Evolutionary conservation across 2,797 vertebrate genomes (phyloP), one percentile per base, ranked within the genome.

Genomic region (Gymnopithys bicolor): DNA sequence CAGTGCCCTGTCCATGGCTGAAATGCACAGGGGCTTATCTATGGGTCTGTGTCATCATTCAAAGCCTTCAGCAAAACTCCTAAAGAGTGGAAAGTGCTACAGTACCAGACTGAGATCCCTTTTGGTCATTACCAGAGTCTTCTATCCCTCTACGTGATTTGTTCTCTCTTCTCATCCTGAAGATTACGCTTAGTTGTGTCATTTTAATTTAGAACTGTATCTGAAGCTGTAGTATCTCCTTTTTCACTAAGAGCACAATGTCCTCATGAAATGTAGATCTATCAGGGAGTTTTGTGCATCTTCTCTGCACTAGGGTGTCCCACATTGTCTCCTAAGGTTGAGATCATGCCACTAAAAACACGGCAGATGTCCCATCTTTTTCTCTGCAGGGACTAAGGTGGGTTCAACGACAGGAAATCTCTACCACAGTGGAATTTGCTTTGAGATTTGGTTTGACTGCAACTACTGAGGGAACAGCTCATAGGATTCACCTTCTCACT

Each of bases 361-460:
- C 0, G 0, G 24, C 1, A 1, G 3, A 19, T 52, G 48, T 63
- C 52, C 53, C 56, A 11, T 56, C 67, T 33, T 23, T 48, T 68
- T 60, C 56, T 56, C 60, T 45, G 41, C 27, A 49, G 13, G 53
- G 43, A 14, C 48, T 16, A 10, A 68, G 53, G 30, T 9, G 56
- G 45, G 45, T 46, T 33, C 49, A 56, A 39, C 66, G 68, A 39
- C 48, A 79, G 48, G 39, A 52, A 62, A 33, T 52, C 19, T 67
- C 56, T 37, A 4, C 11, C 56, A 4, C 6, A 48, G 48, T 11
- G 23, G 64, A 56, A 18, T 21, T 52, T 70, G 30, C 43, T 53
- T 37, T 32, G 49, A 41, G 63, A 23, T 48, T 73, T 84, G 23
- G 30, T 28, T 75, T 69, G 39, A 27, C 51, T 79, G 48, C 46